These are phyloP conservation scores for Drosophila eohydei DNA, from an alignment of 2,888 invertebrate genomes.

Conservation along the genomic window DNA sequence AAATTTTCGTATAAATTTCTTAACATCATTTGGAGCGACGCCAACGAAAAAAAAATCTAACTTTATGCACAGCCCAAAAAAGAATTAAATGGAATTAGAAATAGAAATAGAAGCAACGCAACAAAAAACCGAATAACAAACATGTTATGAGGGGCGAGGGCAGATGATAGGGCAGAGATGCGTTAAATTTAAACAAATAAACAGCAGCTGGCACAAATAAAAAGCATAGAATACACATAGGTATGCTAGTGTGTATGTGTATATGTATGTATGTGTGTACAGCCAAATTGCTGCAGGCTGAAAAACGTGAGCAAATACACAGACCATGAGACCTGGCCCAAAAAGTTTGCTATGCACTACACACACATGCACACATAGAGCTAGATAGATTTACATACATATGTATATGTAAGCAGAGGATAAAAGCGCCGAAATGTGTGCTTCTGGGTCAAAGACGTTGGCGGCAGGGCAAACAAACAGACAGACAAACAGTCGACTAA, in stretches of 20 bases:
- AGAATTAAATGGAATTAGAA: slow-evolving; percentile 31
- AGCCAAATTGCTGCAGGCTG: slow-evolving; percentile 58
- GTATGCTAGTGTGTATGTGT: slow-evolving; percentile 10
- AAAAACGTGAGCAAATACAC: slow-evolving; percentile 59
- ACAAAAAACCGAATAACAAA: slow-evolving; percentile 11
- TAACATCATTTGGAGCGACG: slow-evolving; percentile 35
- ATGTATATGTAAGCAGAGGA: slow-evolving; percentile 39
- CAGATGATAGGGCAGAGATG: slow-evolving; percentile 38
- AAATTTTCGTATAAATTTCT: slow-evolving; percentile 20
- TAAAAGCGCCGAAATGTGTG: slow-evolving; percentile 70
- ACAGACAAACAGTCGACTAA: slow-evolving; percentile 45
- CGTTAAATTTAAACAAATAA: slow-evolving; percentile 80
- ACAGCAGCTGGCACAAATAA: slow-evolving; percentile 71
- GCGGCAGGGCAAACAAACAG: slow-evolving; percentile 57
- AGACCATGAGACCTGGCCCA: slow-evolving; percentile 55
- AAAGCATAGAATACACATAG: slow-evolving; percentile 42
- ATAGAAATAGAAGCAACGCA: slow-evolving; percentile 24
- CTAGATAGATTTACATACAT: background rate
- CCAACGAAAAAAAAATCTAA: slow-evolving; percentile 30
- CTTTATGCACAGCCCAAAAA: slow-evolving; percentile 28
- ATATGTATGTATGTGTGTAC: slow-evolving; percentile 8
- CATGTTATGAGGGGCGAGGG: background rate
- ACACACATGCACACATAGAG: slow-evolving; percentile 8
- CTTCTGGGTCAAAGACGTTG: slow-evolving; percentile 77
- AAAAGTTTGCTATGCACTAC: slow-evolving; percentile 42